These are phyloP conservation scores for Anthrax anthrax DNA, from an alignment of 2,888 invertebrate genomes.

Conservation along the genomic window DNA sequence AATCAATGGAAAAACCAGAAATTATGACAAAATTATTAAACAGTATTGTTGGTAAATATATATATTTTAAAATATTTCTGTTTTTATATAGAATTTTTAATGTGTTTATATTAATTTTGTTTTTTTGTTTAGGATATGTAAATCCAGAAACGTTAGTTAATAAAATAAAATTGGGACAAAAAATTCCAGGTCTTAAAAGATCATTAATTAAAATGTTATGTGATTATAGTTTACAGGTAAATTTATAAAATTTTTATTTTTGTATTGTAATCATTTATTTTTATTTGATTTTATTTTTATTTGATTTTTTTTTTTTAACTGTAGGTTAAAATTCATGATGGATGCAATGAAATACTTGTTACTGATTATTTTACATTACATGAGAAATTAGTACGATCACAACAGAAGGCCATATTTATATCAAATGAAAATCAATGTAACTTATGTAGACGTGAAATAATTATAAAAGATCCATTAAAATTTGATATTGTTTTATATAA, in stretches of 20 bases:
- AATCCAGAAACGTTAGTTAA: slow-evolving; percentile 78
- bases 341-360: slow-evolving; percentile 79
- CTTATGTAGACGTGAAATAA: slow-evolving; percentile 61
- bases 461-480: slow-evolving; percentile 54
- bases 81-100: background rate
- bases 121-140: slow-evolving; percentile 46
- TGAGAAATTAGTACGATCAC: slow-evolving; percentile 60
- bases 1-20: slow-evolving; percentile 74
- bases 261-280: background rate
- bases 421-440: slow-evolving; percentile 59
- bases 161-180: slow-evolving; percentile 67
- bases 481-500: slow-evolving; percentile 68
- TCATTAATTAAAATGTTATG: slow-evolving; percentile 89
- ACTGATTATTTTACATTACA: slow-evolving; percentile 81
- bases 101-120: background rate
- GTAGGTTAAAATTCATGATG: slow-evolving; percentile 76
- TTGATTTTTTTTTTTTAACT: slow-evolving; percentile 11
- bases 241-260: slow-evolving; percentile 19
- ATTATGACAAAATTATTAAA: slow-evolving; percentile 44
- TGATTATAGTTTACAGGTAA: slow-evolving; percentile 81
- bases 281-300: too few relatives aligned
- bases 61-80: background rate
- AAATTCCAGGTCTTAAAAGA: slow-evolving; percentile 79
- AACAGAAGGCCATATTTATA: slow-evolving; percentile 62
- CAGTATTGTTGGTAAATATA: slow-evolving; percentile 39